Percentiles rank a stretch among this genome's conserved stretches.
Evolutionary conservation across 2,113 vertebrate genomes (phyloP).

Genomic region (Xiphophorus hellerii): DNA sequence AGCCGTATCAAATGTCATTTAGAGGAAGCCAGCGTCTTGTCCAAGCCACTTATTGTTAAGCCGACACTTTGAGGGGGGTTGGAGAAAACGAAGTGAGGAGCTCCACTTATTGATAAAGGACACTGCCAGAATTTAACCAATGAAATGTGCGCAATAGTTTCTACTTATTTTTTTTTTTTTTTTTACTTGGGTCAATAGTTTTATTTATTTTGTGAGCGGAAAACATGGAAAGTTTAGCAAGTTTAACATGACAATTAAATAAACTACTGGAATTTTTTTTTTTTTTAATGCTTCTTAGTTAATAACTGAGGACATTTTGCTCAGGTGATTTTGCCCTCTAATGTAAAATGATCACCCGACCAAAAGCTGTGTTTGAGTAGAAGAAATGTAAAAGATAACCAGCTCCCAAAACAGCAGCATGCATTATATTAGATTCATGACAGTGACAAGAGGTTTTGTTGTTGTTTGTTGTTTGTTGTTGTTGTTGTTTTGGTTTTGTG

Average conservation of each 20-base stretch:
- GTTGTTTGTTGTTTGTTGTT: too few relatives aligned
- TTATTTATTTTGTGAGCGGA: background rate
- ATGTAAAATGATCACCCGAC: too few relatives aligned
- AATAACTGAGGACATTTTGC: too few relatives aligned
- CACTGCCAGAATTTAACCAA: background rate
- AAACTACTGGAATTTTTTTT: background rate
- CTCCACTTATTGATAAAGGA: background rate
- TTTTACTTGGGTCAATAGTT: background rate
- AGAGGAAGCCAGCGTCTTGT: constrained; percentile 32
- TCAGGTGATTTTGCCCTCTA: too few relatives aligned
- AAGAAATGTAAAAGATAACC: too few relatives aligned
- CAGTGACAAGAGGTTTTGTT: too few relatives aligned
- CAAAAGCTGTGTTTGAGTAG: too few relatives aligned
- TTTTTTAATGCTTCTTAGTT: background rate
- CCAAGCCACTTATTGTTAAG: constrained; percentile 43
- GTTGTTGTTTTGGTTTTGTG: too few relatives aligned
- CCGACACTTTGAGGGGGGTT: constrained; percentile 5
- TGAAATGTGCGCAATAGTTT: background rate
- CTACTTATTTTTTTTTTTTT: background rate
- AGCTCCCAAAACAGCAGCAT: background rate
- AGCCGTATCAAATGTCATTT: constrained; percentile 65
- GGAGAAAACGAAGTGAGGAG: background rate
- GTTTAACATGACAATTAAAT: background rate
- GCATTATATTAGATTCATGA: too few relatives aligned
- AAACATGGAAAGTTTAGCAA: too few relatives aligned